A percentile compares a stretch with the other conserved stretches of the same genome.
phyloP scores from a whole-genome alignment of 2,888 invertebrate species.

The Pammene aurita region DNA sequence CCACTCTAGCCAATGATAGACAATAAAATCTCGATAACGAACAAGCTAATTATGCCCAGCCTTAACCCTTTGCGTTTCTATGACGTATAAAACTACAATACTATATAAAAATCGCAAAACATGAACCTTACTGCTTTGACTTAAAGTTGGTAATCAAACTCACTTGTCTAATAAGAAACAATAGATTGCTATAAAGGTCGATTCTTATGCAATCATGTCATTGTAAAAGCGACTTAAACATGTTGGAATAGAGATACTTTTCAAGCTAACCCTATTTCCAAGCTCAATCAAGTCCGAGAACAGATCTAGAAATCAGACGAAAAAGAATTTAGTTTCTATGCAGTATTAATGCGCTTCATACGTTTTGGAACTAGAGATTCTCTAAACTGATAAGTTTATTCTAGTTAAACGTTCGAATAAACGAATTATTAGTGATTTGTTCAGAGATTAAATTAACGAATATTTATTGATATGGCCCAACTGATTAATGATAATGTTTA shows the following conservation, averaged over 20 bases:
- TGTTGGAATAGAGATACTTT: conserved; percentile 31
- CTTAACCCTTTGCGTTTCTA: conserved; percentile 56
- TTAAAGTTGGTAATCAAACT: conserved; percentile 15
- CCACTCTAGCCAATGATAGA: conserved; percentile 49
- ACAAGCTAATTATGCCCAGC: conserved; percentile 73
- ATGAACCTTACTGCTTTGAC: background rate
- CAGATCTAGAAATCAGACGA: conserved; percentile 52
- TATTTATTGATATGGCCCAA: conserved; percentile 48
- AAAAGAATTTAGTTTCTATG: background rate
- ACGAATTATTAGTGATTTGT: conserved; percentile 49
- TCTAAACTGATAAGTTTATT: conserved; percentile 49
- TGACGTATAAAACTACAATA: conserved; percentile 66
- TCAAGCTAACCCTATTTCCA: background rate
- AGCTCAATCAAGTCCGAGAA: conserved; percentile 58
- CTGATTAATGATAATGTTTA: conserved; percentile 45
- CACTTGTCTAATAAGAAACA: background rate
- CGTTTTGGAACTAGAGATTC: background rate
- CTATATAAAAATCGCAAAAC: conserved; percentile 44
- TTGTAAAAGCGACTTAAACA: background rate
- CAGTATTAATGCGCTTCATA: background rate
- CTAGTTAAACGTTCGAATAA: conserved; percentile 44
- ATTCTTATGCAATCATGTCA: background rate
- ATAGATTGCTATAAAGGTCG: background rate
- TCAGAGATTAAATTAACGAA: conserved; percentile 51
- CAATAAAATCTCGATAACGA: conserved; percentile 63